Conservation (phyloP, 2,888 invertebrate species). For the Lepidochitona cinerea region DNA sequence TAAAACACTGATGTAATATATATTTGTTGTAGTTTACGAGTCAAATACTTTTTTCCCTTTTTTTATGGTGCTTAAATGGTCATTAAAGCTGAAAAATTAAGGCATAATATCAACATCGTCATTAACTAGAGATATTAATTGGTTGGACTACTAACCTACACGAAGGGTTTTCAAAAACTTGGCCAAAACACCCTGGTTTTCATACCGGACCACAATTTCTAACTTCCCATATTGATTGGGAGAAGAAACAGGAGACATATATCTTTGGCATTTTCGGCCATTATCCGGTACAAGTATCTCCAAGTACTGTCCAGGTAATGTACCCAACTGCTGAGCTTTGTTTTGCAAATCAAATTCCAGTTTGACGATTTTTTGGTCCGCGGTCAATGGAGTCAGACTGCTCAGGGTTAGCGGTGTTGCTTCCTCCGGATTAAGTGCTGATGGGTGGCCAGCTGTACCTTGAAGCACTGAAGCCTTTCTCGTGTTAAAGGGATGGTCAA, state of each 20-base stretch:
- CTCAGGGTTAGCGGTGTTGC: background rate
- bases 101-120: no score
- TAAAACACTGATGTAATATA: no score
- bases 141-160: background rate
- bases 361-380: background rate
- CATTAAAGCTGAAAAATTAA: no score
- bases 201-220: background rate
- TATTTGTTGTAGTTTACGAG: no score
- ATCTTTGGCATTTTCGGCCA: background rate
- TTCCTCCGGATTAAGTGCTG: background rate
- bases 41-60: no score
- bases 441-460: background rate
- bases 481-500: slow-evolving; percentile 2
- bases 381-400: background rate
- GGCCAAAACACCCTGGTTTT: slow-evolving; percentile 1
- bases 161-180: background rate
- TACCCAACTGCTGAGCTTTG: background rate
- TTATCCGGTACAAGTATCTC: background rate
- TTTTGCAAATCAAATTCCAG: background rate
- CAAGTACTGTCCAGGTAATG: slow-evolving; percentile 5
- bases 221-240: background rate
- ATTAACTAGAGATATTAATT: no score
- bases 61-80: no score
- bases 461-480: background rate
- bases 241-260: background rate